Evolutionary conservation across 2,888 invertebrate species (phyloP), one percentile per base, ranked within the genome.

Genomic region (Myopa tessellatipennis): DNA sequence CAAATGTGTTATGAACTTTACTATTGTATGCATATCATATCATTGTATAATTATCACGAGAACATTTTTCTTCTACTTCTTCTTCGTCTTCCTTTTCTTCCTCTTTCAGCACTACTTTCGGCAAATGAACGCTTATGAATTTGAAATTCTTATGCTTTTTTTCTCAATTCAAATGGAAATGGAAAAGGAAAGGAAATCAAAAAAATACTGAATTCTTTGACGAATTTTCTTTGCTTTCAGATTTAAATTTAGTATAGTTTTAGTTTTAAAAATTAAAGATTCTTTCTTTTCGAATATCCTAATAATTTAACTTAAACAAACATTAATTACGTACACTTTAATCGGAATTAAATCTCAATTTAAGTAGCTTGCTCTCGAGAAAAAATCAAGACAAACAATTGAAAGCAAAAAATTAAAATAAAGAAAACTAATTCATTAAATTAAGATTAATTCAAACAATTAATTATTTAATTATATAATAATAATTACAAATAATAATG

Each of bases 401-500:
- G n/a, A n/a, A n/a, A 67, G 3, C 10, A 10, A 45, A 45, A 45
- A 26, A 26, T 26, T 26, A 26, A 26, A 26, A 26, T 26, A 26
- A 26, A 26, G 26, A 26, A 1, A 26, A 26, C 26, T 26, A 26
- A 26, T 26, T 26, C 26, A 63, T 26, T 63, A 73, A 72, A 45
- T 26, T 63, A 73, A 26, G 36, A 50, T 16, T 55, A 55, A 55
- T 12, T 10, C 55, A 55, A n/a, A 55, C 63, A 74, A 72, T 70
- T 38, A 74, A 74, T 74, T 73, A 73, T 38, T 50, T 7, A n/a
- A 73, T 60, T 38, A 1, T 60, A 73, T 38, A 73, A 58, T 18
- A 72, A 60, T 50, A 74, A 61, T 74, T 68, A 75, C 45, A 58
- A 75, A 34, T 74, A 65, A 52, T 65, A 36, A 73, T 16, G 65